These are phyloP conservation scores for Melipona quadrifasciata DNA, from an alignment of 1,140 invertebrate species.

Conservation along the genomic window DNA sequence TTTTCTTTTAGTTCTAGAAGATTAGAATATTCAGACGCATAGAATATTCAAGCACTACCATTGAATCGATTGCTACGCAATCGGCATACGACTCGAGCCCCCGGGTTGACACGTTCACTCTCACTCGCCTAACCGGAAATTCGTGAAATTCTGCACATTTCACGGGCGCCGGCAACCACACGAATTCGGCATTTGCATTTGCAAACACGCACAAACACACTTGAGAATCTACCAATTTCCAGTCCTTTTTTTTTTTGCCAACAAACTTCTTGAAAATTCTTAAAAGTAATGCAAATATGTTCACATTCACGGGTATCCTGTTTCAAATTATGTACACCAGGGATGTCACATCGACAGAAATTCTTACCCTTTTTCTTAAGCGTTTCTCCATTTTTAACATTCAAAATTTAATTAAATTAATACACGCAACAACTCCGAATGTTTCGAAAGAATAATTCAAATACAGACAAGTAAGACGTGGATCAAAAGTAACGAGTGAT, in stretches of 20 bases:
- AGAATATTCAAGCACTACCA: background rate
- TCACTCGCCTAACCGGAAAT: conserved; percentile 24
- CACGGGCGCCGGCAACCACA: background rate
- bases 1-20: background rate
- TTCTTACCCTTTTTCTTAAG: no score
- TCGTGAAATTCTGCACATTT: conserved; percentile 21
- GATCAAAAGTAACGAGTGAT: no score
- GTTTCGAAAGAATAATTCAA: no score
- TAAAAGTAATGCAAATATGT: background rate
- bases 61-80: background rate
- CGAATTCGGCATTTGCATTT: background rate
- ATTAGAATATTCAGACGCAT: no score
- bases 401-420: no score
- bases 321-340: background rate
- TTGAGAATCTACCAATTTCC: background rate
- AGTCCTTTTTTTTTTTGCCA: background rate
- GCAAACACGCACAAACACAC: background rate
- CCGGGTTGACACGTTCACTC: conserved; percentile 2
- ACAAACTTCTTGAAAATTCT: background rate
- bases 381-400: no score
- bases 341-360: background rate
- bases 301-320: background rate
- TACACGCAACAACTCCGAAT: no score
- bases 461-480: no score
- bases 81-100: background rate